Evolutionary conservation across 2,797 vertebrate genomes (phyloP), one percentile per base, ranked within the genome.

Genomic region (Micromesistius poutassou): DNA sequence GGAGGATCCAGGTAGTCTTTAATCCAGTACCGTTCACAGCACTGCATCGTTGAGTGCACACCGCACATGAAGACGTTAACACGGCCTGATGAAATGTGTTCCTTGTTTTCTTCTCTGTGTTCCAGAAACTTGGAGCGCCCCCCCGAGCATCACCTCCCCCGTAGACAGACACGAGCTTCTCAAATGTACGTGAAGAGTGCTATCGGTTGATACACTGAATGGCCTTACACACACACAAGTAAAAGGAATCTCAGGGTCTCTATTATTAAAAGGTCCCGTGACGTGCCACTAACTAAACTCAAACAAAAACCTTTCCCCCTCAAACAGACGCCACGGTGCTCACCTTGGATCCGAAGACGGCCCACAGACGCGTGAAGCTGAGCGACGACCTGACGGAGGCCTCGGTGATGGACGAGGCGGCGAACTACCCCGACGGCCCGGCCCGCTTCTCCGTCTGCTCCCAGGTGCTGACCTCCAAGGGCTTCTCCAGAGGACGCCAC

Each of bases 391-490:
- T 92, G 80, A 96, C 95, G 0, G 92, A 73, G 25, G 94, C 96
- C 0, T 87, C 92, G 0, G 93, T 97, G 81, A 93, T 94, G 0
- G 94, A 96, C 0, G 70, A 1, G 0, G 76, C 76, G 0, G 14
- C 80, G 0, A 30, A 78, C 2, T 96, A 95, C 80, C 73, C 33
- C 0, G 74, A 91, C 0, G 85, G 88, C 46, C 94, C 94, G 0
- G 86, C 90, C 62, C 94, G 97, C 78, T 99, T 98, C 86, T 84
- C 88, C 0, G 93, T 94, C 25, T 98, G 95, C 85, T 94, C 91
- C 19, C 97, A 99, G 88, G 96, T 97, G 70, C 90, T 98, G 74
- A 89, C 94, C 68, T 87, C 91, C 30, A 93, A 95, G 89, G 93
- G 94, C 73, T 97, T 97, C 91, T 92, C 92, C 42, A 86, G 81